phyloP scores from a whole-genome alignment of 2,113 vertebrate genomes.

The Semnopithecus entellus region DNA sequence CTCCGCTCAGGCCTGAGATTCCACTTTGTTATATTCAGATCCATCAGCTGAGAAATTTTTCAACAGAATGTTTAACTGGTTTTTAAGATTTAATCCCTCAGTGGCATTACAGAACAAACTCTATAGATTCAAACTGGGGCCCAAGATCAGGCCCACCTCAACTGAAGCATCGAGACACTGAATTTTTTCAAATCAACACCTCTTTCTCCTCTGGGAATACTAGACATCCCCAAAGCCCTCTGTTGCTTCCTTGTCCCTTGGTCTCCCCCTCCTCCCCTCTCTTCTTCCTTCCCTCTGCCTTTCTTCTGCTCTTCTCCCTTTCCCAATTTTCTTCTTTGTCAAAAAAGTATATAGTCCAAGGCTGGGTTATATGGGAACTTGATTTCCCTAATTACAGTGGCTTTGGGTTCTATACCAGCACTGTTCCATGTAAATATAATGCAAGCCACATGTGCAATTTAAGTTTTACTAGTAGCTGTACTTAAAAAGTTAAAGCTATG shows the following conservation, averaged over 20 bases:
- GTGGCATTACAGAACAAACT: neutral
- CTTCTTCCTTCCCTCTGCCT: no score
- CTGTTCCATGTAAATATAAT: slow-evolving; percentile 23
- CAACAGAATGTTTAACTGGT: neutral
- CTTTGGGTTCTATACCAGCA: neutral
- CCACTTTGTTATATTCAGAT: neutral
- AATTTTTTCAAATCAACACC: neutral
- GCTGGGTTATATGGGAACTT: neutral
- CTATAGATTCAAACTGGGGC: neutral
- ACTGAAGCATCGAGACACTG: neutral
- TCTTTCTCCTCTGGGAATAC: neutral
- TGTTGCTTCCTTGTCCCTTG: neutral
- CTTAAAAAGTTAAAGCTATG: neutral
- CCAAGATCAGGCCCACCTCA: neutral
- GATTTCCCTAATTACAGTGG: neutral
- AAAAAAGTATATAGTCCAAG: neutral
- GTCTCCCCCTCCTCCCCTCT: neutral
- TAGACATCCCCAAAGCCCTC: neutral
- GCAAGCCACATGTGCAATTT: neutral
- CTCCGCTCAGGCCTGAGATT: neutral
- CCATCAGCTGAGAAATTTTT: neutral
- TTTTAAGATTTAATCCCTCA: neutral
- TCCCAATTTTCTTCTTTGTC: neutral
- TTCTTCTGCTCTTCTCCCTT: neutral
- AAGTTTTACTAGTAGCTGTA: neutral